Conservation (phyloP, 2,797 vertebrate species). For the Hylomyscus alleni region DNA sequence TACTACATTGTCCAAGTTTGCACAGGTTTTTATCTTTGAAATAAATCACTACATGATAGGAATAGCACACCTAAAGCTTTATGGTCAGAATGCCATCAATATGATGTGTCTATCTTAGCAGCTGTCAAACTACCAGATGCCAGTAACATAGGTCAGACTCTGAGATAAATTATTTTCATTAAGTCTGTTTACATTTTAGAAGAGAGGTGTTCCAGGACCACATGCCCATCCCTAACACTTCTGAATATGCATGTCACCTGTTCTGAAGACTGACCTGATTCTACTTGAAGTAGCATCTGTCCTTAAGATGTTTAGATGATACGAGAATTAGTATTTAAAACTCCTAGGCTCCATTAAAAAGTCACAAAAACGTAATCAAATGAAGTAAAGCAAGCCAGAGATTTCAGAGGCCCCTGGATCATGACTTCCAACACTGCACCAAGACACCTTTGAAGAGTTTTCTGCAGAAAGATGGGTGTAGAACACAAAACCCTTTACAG, state of each 20-base stretch:
- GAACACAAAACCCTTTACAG: neutral
- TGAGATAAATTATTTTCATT: neutral
- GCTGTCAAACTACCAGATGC: neutral
- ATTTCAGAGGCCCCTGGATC: neutral
- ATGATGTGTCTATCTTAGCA: neutral
- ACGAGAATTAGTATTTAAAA: slow-evolving; percentile 62
- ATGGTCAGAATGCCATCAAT: neutral
- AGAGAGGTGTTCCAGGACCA: neutral
- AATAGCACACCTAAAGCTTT: neutral
- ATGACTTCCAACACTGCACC: neutral
- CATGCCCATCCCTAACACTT: neutral
- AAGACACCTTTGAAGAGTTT: neutral
- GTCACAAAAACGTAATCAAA: neutral
- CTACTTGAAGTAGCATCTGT: slow-evolving; percentile 50
- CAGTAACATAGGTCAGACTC: neutral
- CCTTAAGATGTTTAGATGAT: slow-evolving; percentile 4
- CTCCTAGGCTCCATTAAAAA: slow-evolving; percentile 51
- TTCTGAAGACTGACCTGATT: neutral
- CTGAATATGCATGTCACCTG: neutral
- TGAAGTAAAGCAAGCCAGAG: slow-evolving; percentile 26
- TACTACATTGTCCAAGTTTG: neutral
- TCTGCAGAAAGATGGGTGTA: neutral
- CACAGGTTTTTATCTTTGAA: neutral
- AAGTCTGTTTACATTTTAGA: neutral
- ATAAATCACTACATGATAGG: neutral